Evolutionary conservation across 2,797 vertebrate genomes (phyloP).

Genomic region (Eurystomus glaucurus): DNA sequence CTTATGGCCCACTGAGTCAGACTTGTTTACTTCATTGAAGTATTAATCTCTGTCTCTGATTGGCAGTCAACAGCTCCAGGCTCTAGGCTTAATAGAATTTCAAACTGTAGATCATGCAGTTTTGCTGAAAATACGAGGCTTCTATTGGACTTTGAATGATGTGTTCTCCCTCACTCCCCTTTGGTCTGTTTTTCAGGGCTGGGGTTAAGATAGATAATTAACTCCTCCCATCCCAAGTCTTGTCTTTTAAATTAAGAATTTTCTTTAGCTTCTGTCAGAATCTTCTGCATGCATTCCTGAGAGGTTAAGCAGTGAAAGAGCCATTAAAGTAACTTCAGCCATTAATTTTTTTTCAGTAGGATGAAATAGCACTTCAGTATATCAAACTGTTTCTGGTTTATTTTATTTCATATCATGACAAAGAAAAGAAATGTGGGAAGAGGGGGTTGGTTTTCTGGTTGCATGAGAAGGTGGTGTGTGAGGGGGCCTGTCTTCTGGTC

Average conservation of each 20-base stretch:
- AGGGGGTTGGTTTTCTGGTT: not conserved
- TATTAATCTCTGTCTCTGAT: constrained; percentile 24
- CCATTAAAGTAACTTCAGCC: not conserved
- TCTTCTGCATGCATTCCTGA: not conserved
- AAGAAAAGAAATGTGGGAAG: not conserved
- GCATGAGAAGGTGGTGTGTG: not conserved
- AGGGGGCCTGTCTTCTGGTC: not conserved
- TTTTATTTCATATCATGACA: not conserved
- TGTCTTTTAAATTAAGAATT: constrained; percentile 39
- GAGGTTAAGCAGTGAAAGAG: constrained; percentile 15
- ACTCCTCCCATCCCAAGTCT: not conserved
- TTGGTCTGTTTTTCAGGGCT: not conserved
- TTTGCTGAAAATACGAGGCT: constrained; percentile 26
- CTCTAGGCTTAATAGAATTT: constrained; percentile 34
- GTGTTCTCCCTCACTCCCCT: not conserved
- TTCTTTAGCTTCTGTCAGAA: constrained; percentile 32
- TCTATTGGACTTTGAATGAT: not conserved
- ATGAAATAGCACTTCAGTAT: not conserved
- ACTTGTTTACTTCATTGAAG: constrained; percentile 40
- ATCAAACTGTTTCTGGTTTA: not conserved
- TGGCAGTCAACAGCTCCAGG: constrained; percentile 3
- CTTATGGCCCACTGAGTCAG: constrained; percentile 15
- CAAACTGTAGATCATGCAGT: constrained; percentile 15
- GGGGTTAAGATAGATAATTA: constrained; percentile 28
- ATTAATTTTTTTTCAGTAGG: not conserved